These are phyloP conservation scores for Heteromormyrus szaboi DNA, from an alignment of 2,797 vertebrate species.

Conservation along the genomic window DNA sequence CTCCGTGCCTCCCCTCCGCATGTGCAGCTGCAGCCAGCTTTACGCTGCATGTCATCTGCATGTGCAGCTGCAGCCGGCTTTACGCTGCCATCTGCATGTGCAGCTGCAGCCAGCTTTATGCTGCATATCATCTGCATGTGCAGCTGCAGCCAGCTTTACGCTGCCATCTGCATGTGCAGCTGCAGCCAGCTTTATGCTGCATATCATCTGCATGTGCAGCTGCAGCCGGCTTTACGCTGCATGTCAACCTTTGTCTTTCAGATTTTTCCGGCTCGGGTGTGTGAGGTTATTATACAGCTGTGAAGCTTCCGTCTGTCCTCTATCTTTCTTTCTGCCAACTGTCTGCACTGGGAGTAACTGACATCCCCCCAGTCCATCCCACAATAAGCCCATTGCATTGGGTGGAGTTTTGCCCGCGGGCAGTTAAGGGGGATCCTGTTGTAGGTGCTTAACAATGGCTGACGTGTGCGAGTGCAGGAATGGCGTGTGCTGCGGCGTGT, in stretches of 20 bases:
- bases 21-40: background rate
- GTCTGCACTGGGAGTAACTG: background rate
- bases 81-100: background rate
- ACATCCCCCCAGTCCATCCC: background rate
- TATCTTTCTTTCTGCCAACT: background rate
- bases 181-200: background rate
- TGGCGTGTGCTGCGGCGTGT: background rate
- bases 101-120: background rate
- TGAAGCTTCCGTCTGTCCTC: background rate
- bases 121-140: background rate
- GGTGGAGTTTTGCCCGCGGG: background rate
- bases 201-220: background rate
- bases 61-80: background rate
- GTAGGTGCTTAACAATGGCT: background rate
- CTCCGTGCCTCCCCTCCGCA: background rate
- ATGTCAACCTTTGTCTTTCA: background rate
- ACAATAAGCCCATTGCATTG: background rate
- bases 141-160: background rate
- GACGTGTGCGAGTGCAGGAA: background rate
- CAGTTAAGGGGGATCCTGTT: background rate
- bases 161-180: background rate
- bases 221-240: background rate
- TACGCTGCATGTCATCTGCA: background rate
- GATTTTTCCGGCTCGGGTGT: background rate
- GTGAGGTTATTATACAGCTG: background rate